Evolutionary conservation across 53 echinoderm and acorn worm genomes (phyloP), one percentile per base, ranked within the genome.

Genomic region (Zoroaster sp.): DNA sequence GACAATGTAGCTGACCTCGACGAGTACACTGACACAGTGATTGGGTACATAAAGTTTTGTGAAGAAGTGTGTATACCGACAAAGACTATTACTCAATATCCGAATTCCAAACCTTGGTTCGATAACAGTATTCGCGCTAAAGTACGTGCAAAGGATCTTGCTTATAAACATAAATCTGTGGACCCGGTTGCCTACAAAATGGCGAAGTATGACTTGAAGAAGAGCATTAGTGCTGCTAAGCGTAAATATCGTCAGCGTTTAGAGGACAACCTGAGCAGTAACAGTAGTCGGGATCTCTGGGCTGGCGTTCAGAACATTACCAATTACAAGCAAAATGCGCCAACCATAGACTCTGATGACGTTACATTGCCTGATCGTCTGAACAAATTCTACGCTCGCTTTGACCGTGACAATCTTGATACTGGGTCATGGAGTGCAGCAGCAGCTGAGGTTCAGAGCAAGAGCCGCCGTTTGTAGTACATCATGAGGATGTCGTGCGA

Each of bases 341-440:
- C 73, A 59, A 66, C 72, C 10, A 47, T 49, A 43, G 23, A 66
- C 5, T n/a, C 91, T 12, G 69, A 76, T 77, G 91, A 91, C 33
- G 66, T 73, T 35, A 52, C 89, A 80, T 36, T 91, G 21, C 91
- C 86, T 32, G 35, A 91, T 51, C 66, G 67, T 14, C 86, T 91
- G 44, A 91, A 86, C 68, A 44, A 74, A 40, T 91, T 76, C 77
- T 85, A 85, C 51, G 69, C 85, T 85, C 91, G 75, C 66, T 83
- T 90, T 46, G 74, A 90, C 44, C 66, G 66, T 47, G 44, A 66
- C 68, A 78, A 63, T 66, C 33, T 3, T 9, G 69, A 70, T 45
- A 17, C 20, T 43, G 51, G 73, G 43, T 76, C 42, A 37, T 55
- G 20, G 52, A 70, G 40, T 25, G 73, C 40, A 73, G 73, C n/a